phyloP scores from a whole-genome alignment of 2,888 invertebrate genomes.

The Adela reaumurella region DNA sequence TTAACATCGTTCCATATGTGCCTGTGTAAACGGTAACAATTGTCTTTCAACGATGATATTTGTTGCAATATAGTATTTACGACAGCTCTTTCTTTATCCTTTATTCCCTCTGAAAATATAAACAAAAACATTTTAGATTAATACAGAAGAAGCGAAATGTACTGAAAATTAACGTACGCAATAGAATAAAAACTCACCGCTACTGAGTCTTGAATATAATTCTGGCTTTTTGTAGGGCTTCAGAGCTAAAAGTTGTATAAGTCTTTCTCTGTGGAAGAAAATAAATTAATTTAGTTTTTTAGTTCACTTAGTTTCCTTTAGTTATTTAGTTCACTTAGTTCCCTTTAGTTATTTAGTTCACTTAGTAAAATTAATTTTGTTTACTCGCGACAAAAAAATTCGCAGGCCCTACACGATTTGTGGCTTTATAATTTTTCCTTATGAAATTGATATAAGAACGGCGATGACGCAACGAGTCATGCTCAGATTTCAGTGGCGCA shows the following conservation, averaged over 20 bases:
- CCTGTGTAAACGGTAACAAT: conserved; percentile 83
- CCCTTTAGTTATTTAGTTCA: no score
- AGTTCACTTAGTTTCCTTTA: no score
- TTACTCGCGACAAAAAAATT: no score
- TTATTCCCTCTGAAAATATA: conserved; percentile 73
- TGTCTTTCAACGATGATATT: conserved; percentile 80
- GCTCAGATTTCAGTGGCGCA: no score
- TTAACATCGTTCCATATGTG: conserved; percentile 91
- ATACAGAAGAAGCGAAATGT: no score
- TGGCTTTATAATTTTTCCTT: no score
- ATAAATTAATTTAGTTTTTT: no score
- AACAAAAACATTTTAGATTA: conserved; percentile 4
- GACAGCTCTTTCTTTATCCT: conserved; percentile 74
- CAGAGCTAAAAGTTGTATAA: conserved; percentile 90
- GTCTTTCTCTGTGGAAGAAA: conserved; percentile 72
- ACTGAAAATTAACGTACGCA: background rate
- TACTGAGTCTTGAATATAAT: conserved; percentile 73
- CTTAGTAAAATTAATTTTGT: no score
- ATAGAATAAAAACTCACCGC: conserved; percentile 57
- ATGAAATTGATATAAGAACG: no score
- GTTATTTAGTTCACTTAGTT: no score
- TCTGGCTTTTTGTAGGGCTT: conserved; percentile 93
- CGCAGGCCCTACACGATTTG: no score
- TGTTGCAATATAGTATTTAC: conserved; percentile 76
- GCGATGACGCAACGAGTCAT: no score